These are phyloP conservation scores for Chrysolina oricalcia DNA, from an alignment of 2,888 invertebrate species.

Conservation along the genomic window DNA sequence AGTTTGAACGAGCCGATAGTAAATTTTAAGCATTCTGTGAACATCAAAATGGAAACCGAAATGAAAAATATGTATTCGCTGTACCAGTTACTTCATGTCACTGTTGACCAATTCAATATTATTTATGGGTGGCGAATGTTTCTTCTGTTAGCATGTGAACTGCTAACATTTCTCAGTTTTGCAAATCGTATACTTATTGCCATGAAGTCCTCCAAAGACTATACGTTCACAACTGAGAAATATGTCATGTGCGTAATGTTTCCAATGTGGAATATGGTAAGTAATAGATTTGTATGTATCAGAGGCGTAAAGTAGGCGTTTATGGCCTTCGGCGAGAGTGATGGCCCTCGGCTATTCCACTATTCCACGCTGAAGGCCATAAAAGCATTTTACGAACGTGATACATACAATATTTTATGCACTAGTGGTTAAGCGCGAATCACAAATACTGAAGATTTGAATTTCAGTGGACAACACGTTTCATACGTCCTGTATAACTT, in stretches of 20 bases:
- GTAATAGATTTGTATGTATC: background rate
- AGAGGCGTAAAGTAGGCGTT: no score
- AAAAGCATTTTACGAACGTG: no score
- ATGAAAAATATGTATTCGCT: slow-evolving; percentile 40
- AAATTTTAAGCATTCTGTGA: background rate
- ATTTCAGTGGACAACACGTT: no score
- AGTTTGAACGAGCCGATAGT: background rate
- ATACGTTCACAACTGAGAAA: background rate
- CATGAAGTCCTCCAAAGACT: background rate
- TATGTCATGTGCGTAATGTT: background rate
- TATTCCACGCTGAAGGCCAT: background rate
- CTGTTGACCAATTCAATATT: slow-evolving; percentile 46
- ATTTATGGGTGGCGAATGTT: slow-evolving; percentile 49
- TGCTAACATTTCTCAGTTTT: slow-evolving; percentile 48
- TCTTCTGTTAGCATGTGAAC: slow-evolving; percentile 45
- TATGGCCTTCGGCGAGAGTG: no score
- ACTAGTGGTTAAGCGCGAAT: no score
- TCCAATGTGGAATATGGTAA: slow-evolving; percentile 1
- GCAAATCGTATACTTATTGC: slow-evolving; percentile 32
- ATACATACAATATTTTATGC: no score
- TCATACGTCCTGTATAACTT: no score
- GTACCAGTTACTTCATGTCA: slow-evolving; percentile 45
- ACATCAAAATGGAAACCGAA: slow-evolving; percentile 1
- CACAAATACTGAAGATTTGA: no score
- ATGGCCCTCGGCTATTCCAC: background rate